Evolutionary conservation across 2,888 invertebrate species (phyloP), one percentile per base, ranked within the genome.

Genomic region (Netelia fuscicornis): DNA sequence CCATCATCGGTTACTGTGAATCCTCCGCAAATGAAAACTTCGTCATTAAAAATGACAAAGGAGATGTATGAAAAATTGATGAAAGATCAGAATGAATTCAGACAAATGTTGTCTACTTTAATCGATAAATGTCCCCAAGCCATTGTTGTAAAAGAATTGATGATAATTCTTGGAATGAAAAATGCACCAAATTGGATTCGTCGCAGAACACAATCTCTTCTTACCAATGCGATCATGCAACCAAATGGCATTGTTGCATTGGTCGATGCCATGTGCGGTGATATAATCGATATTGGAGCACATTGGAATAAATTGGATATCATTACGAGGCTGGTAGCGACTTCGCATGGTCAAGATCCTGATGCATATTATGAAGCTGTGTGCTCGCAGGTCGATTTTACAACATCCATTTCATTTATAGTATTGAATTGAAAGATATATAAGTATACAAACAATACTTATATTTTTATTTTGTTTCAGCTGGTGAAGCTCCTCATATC

Each of bases 301-400:
- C 95, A 96, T 88, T 97, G 97, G 97, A 95, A 95, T 89, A 96
- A 95, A 91, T 94, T 96, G 88, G 96, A 97, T 81, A 94, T 96
- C 88, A 95, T 97, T 82, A 95, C 96, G 70, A 96, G 95, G 93
- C 94, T 97, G 81, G 93, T 95, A 79, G 94, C 94, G 44, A 95
- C 94, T 87, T 95, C 95, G 88, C 95, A 95, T 65, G 94, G 89
- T 75, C 86, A 88, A 48, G 90, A 94, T 86, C 92, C 94, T 48
- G 92, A 92, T 56, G 94, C 95, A 75, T 96, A 96, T 91, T 93
- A 95, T 70, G 81, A 91, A 70, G 89, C 91, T 54, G 87, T 94
- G 79, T 93, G 92, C 77, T 86, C 92, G 60, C 94, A 94, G 92
- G 94, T 94, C 88, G 70, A 72, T 75, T 37, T 78, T 58, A 81